Evolutionary conservation across 2,888 invertebrate genomes (phyloP).

Genomic region (Nesidiocoris tenuis): DNA sequence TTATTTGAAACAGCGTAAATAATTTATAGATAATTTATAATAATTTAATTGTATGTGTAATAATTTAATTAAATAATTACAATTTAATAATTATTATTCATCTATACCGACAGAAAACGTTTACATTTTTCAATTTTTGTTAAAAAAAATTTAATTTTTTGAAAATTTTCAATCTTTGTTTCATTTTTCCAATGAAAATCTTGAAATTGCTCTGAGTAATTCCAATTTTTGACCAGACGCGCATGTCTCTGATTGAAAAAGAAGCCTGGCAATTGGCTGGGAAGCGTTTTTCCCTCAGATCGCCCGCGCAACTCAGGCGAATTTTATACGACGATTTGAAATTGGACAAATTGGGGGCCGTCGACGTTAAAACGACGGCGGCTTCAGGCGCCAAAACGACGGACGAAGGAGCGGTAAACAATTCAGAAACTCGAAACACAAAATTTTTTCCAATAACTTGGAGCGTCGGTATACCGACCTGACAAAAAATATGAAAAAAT

Average conservation of each 20-base stretch:
- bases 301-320: conserved; percentile 56
- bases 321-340: conserved; percentile 58
- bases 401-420: conserved; percentile 56
- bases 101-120: too few relatives aligned
- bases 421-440: neutral
- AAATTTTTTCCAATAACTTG: neutral
- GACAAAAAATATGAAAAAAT: too few relatives aligned
- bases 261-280: conserved; percentile 56
- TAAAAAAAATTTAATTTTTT: too few relatives aligned
- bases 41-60: neutral
- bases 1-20: too few relatives aligned
- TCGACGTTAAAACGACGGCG: conserved; percentile 56
- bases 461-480: too few relatives aligned
- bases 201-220: too few relatives aligned
- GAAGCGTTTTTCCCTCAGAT: conserved; percentile 56
- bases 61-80: neutral
- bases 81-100: too few relatives aligned
- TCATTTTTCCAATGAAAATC: too few relatives aligned
- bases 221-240: conserved; percentile 49
- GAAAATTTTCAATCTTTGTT: too few relatives aligned
- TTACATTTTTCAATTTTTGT: too few relatives aligned
- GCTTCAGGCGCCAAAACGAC: conserved; percentile 57
- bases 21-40: too few relatives aligned
- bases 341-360: conserved; percentile 54
- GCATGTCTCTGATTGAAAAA: conserved; percentile 54